Evolutionary conservation across 2,888 invertebrate genomes (phyloP).

Genomic region (Cryptophagus acutangulus): DNA sequence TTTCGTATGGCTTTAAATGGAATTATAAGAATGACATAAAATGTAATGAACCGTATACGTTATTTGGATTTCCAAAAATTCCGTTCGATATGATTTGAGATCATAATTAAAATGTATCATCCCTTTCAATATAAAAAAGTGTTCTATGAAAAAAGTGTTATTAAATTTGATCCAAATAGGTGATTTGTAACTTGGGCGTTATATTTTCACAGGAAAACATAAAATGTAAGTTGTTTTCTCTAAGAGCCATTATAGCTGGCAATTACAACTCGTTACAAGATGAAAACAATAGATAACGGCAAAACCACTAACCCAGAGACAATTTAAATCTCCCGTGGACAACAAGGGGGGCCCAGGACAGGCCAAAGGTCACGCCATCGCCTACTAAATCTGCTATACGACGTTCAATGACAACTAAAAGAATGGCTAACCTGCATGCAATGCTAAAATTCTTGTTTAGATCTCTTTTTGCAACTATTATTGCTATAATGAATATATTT

Average conservation of each 20-base stretch:
- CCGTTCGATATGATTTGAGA: too few species aligned
- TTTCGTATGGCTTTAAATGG: too few species aligned
- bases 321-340: conserved; percentile 46
- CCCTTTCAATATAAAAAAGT: too few species aligned
- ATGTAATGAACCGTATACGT: too few species aligned
- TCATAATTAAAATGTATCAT: too few species aligned
- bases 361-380: conserved; percentile 47
- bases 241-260: conserved; percentile 19
- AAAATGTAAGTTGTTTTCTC: conserved; percentile 5
- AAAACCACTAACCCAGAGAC: conserved; percentile 44
- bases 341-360: conserved; percentile 37
- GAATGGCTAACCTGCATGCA: conserved; percentile 45
- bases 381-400: conserved; percentile 46
- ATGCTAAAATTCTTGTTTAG: conserved; percentile 25
- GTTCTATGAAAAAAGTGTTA: neutral
- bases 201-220: conserved; percentile 7
- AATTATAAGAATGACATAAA: too few species aligned
- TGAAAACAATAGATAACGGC: conserved; percentile 43
- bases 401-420: conserved; percentile 40
- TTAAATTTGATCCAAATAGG: neutral
- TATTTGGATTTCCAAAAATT: too few species aligned
- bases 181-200: neutral
- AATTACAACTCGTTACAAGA: conserved; percentile 42
- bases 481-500: too few species aligned
- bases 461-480: neutral